Conservation (phyloP, 2,797 vertebrate species). For the Crocidura indochinensis region DNA sequence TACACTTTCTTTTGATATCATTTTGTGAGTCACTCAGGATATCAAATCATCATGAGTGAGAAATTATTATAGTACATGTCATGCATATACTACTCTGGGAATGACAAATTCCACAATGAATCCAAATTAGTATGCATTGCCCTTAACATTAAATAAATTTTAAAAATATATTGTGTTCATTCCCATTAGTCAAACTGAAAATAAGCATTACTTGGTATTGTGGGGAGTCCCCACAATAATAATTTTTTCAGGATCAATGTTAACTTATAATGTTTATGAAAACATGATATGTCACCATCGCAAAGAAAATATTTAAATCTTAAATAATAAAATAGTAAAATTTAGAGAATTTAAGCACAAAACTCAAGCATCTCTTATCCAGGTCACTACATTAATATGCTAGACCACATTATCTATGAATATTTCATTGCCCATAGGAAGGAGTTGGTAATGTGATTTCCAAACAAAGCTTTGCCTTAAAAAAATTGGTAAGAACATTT, state of each 20-base stretch:
- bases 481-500: slow-evolving; percentile 11
- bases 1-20: too few species aligned
- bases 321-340: too few species aligned
- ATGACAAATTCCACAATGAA: slow-evolving; percentile 14
- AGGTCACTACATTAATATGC: background rate
- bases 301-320: too few species aligned
- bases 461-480: background rate
- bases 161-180: background rate
- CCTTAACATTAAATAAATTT: slow-evolving; percentile 31
- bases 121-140: background rate
- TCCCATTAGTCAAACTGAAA: too few species aligned
- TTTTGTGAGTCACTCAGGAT: background rate
- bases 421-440: background rate
- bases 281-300: too few species aligned
- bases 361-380: background rate
- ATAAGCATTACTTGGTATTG: too few species aligned
- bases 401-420: background rate
- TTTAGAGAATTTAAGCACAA: too few species aligned
- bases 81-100: slow-evolving; percentile 17
- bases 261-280: too few species aligned
- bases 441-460: background rate
- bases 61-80: background rate
- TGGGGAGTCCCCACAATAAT: too few species aligned
- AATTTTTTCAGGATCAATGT: too few species aligned
- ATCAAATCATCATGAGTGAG: background rate